Percentiles rank a stretch among this genome's conserved stretches.
Conservation (phyloP, 2,888 invertebrate species). For the Apomyelois bistriatella region DNA sequence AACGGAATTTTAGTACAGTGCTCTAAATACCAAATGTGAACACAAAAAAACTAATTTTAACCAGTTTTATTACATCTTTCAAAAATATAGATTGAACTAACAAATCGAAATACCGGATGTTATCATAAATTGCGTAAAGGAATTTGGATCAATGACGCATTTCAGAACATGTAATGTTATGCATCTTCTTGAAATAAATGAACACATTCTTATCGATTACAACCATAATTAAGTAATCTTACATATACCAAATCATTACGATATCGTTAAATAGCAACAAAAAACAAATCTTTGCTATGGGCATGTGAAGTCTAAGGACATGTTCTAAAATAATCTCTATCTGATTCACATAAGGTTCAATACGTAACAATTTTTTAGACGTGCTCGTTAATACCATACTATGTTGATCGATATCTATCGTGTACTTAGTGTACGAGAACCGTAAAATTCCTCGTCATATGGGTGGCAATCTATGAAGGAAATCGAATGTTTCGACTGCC, state of each 20-base stretch:
- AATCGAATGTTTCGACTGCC: no score
- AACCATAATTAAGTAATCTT: neutral
- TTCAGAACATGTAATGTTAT: neutral
- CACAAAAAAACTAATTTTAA: no score
- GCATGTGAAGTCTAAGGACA: neutral
- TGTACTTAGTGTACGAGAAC: constrained; percentile 1
- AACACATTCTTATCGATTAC: neutral
- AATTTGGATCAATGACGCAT: constrained; percentile 6
- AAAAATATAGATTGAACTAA: neutral
- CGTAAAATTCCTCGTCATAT: no score
- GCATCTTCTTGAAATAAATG: neutral
- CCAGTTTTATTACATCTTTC: neutral
- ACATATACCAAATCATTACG: no score
- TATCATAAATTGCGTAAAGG: neutral
- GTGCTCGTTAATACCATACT: neutral
- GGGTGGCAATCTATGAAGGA: no score
- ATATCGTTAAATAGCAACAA: no score
- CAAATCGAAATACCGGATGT: neutral
- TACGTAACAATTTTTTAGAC: neutral
- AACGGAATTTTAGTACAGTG: neutral
- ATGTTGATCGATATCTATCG: neutral
- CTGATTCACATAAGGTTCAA: no score
- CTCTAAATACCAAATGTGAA: no score
- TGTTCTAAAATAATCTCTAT: neutral
- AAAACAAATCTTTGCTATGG: no score